A percentile compares a stretch with the other conserved stretches of the same genome.
phyloP scores from a whole-genome alignment of 2,888 invertebrate genomes.

The Octonoba sinensis region DNA sequence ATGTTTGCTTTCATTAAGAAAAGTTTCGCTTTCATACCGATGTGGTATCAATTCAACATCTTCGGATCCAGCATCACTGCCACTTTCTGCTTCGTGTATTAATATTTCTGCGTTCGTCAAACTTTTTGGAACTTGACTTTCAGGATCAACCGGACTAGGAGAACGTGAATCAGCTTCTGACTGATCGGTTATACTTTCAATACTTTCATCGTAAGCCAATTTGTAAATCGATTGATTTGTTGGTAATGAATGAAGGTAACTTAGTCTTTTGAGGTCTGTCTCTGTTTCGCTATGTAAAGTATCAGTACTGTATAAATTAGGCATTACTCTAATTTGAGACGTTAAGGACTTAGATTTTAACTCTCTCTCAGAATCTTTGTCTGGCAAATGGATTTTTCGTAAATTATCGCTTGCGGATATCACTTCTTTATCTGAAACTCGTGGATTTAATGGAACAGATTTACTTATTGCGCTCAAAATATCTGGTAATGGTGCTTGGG shows the following conservation, averaged over 20 bases:
- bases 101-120: constrained; percentile 58
- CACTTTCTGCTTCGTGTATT: constrained; percentile 64
- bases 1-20: constrained; percentile 52
- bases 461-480: constrained; percentile 29
- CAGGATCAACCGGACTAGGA: constrained; percentile 33
- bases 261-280: constrained; percentile 30
- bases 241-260: constrained; percentile 9
- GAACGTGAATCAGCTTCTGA: constrained; percentile 31
- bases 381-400: background rate
- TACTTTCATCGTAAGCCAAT: constrained; percentile 57
- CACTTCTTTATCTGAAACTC: constrained; percentile 11
- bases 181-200: constrained; percentile 46
- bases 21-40: constrained; percentile 64
- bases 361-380: background rate
- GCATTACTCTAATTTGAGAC: background rate
- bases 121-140: constrained; percentile 26
- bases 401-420: background rate
- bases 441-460: background rate
- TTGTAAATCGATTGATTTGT: constrained; percentile 61
- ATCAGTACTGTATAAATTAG: constrained; percentile 20
- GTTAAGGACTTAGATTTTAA: constrained; percentile 5
- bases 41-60: constrained; percentile 66
- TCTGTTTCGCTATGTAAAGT: constrained; percentile 32
- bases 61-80: constrained; percentile 66
- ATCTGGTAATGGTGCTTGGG: constrained; percentile 22